Evolutionary conservation across 2,797 vertebrate genomes (phyloP).

Genomic region (Rhabdomys pumilio): DNA sequence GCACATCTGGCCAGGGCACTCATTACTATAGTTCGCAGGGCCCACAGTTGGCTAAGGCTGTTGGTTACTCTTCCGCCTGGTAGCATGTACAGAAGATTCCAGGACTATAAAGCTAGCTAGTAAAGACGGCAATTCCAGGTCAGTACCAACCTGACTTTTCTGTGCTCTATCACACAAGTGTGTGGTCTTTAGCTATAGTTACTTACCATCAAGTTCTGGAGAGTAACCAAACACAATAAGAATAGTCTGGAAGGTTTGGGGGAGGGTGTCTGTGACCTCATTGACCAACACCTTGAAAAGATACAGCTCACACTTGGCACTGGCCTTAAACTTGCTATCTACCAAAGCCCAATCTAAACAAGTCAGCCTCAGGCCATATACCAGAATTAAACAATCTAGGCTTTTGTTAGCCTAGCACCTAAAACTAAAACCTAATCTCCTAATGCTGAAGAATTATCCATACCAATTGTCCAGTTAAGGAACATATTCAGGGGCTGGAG

Average conservation of each 20-base stretch:
- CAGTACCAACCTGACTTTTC: not conserved
- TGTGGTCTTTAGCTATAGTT: not conserved
- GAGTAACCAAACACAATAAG: not conserved
- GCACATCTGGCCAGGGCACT: not conserved
- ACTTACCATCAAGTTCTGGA: not conserved
- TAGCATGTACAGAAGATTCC: not conserved
- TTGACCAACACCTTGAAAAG: not conserved
- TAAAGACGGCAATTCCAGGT: not conserved
- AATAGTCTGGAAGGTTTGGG: not conserved
- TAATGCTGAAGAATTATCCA: too few species aligned
- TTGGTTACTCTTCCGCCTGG: too few species aligned
- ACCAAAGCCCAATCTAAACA: not conserved
- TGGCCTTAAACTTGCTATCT: not conserved
- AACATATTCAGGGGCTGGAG: not conserved
- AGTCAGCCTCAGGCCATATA: not conserved
- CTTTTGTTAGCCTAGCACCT: not conserved
- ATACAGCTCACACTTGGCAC: not conserved
- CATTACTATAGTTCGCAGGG: not conserved
- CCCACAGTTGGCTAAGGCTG: not conserved
- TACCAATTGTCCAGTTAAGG: not conserved
- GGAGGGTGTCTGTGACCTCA: not conserved
- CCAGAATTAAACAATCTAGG: not conserved
- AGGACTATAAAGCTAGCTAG: not conserved
- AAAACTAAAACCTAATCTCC: not conserved
- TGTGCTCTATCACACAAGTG: not conserved